Base-by-base conservation (phyloP, 2,888 invertebrate species). In the Tanypteryx hageni region DNA sequence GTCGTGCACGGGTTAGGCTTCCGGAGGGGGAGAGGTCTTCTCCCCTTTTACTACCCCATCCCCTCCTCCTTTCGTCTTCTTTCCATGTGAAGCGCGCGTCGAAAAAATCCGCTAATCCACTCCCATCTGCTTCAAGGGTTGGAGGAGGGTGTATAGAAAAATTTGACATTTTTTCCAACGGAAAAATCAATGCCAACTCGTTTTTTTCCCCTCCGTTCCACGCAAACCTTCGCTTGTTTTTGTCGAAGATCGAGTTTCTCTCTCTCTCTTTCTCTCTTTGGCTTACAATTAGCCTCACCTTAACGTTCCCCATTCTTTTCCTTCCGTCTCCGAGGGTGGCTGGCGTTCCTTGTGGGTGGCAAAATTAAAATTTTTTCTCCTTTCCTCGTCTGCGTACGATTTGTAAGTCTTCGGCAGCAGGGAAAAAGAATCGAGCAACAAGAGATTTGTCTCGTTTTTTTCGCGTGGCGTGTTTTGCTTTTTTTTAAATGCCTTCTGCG, bases 321-420 rank as follows among this genome's bases (percentile, higher is more conserved):
- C 16, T 61, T 64, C 22, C 22, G 13, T 27, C 27, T 76, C 11
- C 76, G 22, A 27, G 27, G 76, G 76, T 68, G 68, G 13, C 68
- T n/a, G 3, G 44, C 1, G 13, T 76, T 76, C 76, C 27, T 44
- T 44, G 44, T 44, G 44, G 44, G 5, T 44, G 44, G 44, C 3
- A 44, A 44, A 44, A 44, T 5, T 44, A 22, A 8, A 22, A 3
- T 27, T 76, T 0, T 27, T 18, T 27, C 22, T 14, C 27, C 76
- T 11, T 8, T 10, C 27, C 27, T 27, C 10, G 9, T 76, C 0
- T 0, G 76, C 10, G 5, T 27, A 27, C 76, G 18, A 68, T 68
- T 68, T 76, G 76, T 76, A 76, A 76, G 76, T 22, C 76, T 76
- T 76, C 76, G 11, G 76, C 27, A 68, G n/a, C 10, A n/a, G 68